These are phyloP conservation scores for Craniophora ligustri DNA, from an alignment of 2,888 invertebrate genomes.

Conservation along the genomic window DNA sequence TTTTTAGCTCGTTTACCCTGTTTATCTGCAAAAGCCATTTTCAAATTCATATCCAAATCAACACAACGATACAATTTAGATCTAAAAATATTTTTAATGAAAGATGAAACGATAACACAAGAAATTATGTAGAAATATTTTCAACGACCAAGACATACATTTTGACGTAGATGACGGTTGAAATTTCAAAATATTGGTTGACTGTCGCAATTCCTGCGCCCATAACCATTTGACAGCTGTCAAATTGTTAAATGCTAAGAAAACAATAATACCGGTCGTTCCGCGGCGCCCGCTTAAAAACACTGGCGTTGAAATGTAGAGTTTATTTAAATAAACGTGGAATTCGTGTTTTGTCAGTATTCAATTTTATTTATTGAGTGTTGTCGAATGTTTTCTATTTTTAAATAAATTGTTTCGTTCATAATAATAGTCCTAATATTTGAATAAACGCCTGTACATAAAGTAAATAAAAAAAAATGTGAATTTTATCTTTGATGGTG, in stretches of 20 bases:
- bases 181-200: constrained; percentile 37
- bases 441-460: too few relatives aligned
- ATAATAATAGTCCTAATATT: too few relatives aligned
- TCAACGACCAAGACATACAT: constrained; percentile 22
- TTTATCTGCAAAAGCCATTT: too few relatives aligned
- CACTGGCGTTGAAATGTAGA: constrained; percentile 18
- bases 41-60: constrained; percentile 11
- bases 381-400: background rate
- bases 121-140: constrained; percentile 20
- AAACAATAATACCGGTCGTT: constrained; percentile 29
- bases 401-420: too few relatives aligned
- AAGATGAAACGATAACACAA: background rate
- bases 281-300: background rate
- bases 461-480: too few relatives aligned
- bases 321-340: constrained; percentile 6
- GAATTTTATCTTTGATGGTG: too few relatives aligned
- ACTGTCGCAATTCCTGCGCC: constrained; percentile 14
- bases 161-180: constrained; percentile 5
- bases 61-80: constrained; percentile 13
- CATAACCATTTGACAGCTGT: constrained; percentile 47
- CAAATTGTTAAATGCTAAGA: constrained; percentile 29
- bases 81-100: too few relatives aligned
- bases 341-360: background rate
- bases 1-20: too few relatives aligned
- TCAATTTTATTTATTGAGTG: background rate